Evolutionary conservation across 2,888 invertebrate genomes (phyloP).

Genomic region (Brachypterus glaber): DNA sequence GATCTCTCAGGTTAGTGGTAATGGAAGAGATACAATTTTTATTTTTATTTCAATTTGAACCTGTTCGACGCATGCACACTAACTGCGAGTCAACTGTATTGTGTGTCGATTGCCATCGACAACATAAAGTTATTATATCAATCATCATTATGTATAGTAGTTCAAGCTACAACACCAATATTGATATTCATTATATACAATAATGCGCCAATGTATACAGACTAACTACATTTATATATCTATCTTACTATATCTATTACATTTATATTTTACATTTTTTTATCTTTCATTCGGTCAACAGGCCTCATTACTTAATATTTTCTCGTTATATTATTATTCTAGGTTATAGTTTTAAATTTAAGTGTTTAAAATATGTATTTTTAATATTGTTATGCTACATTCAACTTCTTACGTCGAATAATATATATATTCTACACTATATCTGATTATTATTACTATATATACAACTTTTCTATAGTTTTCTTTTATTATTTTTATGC

Average conservation of each 20-base stretch:
- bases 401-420: no score
- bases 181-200: constrained; percentile 19
- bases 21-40: constrained; percentile 30
- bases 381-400: no score
- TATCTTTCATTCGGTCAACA: constrained; percentile 28
- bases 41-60: constrained; percentile 30
- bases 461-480: no score
- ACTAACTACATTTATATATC: no score
- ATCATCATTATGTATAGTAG: constrained; percentile 15
- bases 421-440: no score
- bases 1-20: constrained; percentile 40
- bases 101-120: constrained; percentile 38
- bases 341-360: no score
- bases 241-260: no score
- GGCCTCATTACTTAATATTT: constrained; percentile 33
- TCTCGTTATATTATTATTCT: constrained; percentile 24
- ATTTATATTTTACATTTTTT: constrained; percentile 16
- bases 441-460: no score
- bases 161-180: no score
- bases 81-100: constrained; percentile 41
- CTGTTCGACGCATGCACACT: constrained; percentile 38
- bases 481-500: no score
- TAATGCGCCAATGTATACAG: no score
- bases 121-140: constrained; percentile 12
- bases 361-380: no score